Evolutionary conservation across 2,113 vertebrate species (phyloP), one percentile per base, ranked within the genome.

Genomic region (Mobula hypostoma): DNA sequence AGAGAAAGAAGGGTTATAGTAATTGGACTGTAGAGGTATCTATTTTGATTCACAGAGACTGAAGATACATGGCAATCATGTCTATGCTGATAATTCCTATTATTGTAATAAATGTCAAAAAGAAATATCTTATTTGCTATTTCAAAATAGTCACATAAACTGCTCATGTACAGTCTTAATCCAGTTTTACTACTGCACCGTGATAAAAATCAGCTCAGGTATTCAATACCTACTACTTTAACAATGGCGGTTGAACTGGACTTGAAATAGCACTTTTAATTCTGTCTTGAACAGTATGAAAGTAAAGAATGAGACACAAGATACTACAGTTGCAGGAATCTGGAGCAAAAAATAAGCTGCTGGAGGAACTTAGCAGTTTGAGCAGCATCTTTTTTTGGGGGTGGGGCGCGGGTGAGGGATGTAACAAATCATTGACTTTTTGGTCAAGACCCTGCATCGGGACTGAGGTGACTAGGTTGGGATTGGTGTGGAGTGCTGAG

Each of bases 121-220:
- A 48, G 4, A 14, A n/a, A 63, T 56, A 3, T 29, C 83, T 63
- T 15, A 21, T 48, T 32, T 11, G 58, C 2, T 7, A 17, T 92
- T 48, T 92, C 19, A 92, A 91, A 92, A 72, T 17, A 24, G 29
- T 88, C 17, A 88, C 36, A 72, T 92, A 92, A 92, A 40, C 90
- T 92, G 17, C 90, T 72, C 72, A 92, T 32, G 70, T 68, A 19
- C 68, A 92, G 40, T 27, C 66, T 40, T 92, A 48, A 70, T 91
- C 32, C 63, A 12, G 90, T 40, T 92, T 19, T 92, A 72, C 7
- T 72, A 92, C 8, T 72, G 32, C 68, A 66, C 66, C 90, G 8
- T 72, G 66, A 32, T 19, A 72, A 40, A 68, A 40, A 14, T 72
- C 68, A 48, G 90, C 36, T 92, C 66, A 70, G 19, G 90, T 72